Evolutionary conservation across 2,113 vertebrate genomes (phyloP).

Genomic region (Ochotona curzoniae): DNA sequence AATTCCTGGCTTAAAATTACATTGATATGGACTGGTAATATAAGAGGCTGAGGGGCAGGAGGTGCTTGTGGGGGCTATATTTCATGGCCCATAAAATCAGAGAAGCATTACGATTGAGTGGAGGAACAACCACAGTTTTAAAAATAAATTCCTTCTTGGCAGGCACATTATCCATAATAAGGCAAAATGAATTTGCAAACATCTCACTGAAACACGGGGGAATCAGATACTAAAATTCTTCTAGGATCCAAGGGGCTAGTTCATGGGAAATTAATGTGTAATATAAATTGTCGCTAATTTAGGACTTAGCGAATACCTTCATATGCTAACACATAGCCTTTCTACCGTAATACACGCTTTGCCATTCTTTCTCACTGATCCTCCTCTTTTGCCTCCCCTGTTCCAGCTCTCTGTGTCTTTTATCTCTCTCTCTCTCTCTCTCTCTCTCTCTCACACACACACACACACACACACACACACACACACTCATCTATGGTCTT

Average conservation of each 20-base stretch:
- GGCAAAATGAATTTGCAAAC: constrained; percentile 64
- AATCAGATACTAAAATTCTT: constrained; percentile 55
- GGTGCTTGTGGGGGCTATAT: not conserved
- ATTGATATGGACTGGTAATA: not conserved
- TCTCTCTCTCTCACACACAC: not conserved
- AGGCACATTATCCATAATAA: constrained; percentile 65
- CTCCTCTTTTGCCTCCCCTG: too few species aligned
- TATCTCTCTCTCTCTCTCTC: not conserved
- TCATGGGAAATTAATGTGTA: constrained; percentile 60
- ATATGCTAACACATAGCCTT: not conserved
- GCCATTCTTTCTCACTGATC: accelerated
- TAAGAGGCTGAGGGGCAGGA: not conserved
- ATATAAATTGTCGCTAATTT: constrained; percentile 60
- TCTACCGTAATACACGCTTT: not conserved
- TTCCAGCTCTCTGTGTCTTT: accelerated
- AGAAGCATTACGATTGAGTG: constrained; percentile 59
- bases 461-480: not conserved
- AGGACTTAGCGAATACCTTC: constrained; percentile 1
- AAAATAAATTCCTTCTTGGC: constrained; percentile 47
- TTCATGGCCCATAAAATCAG: constrained; percentile 61
- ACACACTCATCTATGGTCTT: not conserved
- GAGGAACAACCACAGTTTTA: constrained; percentile 14
- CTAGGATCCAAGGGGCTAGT: not conserved
- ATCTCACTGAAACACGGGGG: constrained; percentile 7
- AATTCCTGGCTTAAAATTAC: not conserved